Evolutionary conservation across 2,113 vertebrate genomes (phyloP).

Genomic region (Mixornis gularis): DNA sequence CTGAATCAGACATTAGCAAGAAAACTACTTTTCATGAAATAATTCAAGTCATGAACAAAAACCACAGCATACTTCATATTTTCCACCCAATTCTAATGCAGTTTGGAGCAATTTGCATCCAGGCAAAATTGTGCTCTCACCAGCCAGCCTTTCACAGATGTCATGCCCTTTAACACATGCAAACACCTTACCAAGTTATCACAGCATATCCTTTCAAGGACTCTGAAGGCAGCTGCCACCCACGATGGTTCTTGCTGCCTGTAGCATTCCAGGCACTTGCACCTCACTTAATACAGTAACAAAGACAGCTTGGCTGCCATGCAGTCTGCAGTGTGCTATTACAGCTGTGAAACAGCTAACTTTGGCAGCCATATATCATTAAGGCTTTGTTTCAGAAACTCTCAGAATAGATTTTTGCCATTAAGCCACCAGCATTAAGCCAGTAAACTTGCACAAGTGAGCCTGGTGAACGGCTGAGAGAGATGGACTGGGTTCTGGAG

Average conservation of each 20-base stretch:
- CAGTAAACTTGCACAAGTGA: neutral
- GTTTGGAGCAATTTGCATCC: neutral
- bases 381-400: constrained; percentile 52
- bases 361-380: constrained; percentile 69
- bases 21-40: neutral
- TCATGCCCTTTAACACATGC: constrained; percentile 25
- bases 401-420: constrained; percentile 56
- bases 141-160: neutral
- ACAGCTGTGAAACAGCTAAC: constrained; percentile 73
- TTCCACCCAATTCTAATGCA: neutral
- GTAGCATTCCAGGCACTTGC: constrained; percentile 45
- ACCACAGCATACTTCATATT: neutral
- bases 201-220: constrained; percentile 56
- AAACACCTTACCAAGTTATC: constrained; percentile 52
- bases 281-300: constrained; percentile 63
- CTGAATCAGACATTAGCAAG: neutral
- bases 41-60: neutral
- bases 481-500: accelerated
- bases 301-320: constrained; percentile 56
- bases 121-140: constrained; percentile 13
- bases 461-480: neutral
- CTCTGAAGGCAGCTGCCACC: constrained; percentile 64
- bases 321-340: constrained; percentile 54
- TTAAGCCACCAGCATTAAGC: neutral
- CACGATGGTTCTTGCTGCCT: constrained; percentile 38